Conservation (phyloP, 2,113 vertebrate species). For the Grammatotria lemairii region DNA sequence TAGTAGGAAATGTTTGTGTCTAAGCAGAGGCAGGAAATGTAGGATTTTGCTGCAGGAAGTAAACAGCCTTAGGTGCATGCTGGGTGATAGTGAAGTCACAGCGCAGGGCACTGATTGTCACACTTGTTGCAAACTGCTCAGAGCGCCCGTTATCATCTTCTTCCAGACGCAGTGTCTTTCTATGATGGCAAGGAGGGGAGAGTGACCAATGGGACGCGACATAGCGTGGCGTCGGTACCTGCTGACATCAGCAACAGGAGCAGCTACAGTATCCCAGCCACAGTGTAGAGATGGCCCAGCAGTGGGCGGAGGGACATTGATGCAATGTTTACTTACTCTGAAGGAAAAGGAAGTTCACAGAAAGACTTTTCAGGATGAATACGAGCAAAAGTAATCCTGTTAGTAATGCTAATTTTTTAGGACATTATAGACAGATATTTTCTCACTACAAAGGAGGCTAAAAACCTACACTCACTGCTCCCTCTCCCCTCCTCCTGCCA, state of each 20-base stretch:
- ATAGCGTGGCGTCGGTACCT: constrained; percentile 53
- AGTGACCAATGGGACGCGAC: constrained; percentile 60
- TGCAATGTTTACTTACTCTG: background rate
- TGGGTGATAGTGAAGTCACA: background rate
- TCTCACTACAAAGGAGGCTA: background rate
- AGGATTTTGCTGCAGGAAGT: background rate
- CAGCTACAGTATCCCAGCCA: constrained; percentile 63
- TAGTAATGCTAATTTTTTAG: background rate
- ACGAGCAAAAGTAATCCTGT: background rate
- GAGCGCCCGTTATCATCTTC: constrained; percentile 53
- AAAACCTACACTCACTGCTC: constrained; percentile 35
- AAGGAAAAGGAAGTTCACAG: background rate
- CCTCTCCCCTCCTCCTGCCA: constrained; percentile 57
- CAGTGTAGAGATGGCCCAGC: constrained; percentile 50
- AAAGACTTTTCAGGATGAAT: background rate
- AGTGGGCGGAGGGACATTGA: constrained; percentile 2
- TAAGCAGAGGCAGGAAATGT: background rate
- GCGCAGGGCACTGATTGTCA: background rate
- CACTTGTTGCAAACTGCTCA: constrained; percentile 38
- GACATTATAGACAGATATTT: background rate
- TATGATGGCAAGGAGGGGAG: constrained; percentile 61
- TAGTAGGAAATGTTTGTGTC: background rate
- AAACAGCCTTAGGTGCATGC: background rate
- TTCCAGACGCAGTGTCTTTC: constrained; percentile 66
- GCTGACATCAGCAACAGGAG: constrained; percentile 60